These are phyloP conservation scores for Galagoides demidoff DNA, from an alignment of 2,797 vertebrate species.

Conservation along the genomic window DNA sequence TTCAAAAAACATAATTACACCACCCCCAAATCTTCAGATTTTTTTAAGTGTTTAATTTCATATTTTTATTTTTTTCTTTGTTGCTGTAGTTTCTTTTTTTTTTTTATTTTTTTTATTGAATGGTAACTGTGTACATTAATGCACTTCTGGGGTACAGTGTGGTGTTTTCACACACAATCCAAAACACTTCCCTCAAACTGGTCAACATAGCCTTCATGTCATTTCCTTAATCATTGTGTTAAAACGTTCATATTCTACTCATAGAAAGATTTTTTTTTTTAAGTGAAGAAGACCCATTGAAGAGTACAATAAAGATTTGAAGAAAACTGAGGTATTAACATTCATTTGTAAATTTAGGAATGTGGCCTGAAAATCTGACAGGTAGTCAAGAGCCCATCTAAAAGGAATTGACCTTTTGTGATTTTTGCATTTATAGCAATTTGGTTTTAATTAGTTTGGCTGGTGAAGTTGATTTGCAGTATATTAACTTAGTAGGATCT, in stretches of 20 bases:
- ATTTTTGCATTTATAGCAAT: slow-evolving; percentile 8
- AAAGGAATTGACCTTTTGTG: neutral
- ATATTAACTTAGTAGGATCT: slow-evolving; percentile 38
- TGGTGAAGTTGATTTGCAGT: slow-evolving; percentile 30
- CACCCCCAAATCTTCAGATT: neutral
- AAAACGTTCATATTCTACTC: too few relatives aligned
- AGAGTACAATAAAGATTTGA: neutral
- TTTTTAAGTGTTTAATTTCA: too few relatives aligned
- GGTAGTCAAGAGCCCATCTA: neutral
- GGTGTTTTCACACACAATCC: too few relatives aligned
- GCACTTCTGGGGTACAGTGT: too few relatives aligned
- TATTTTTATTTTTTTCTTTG: too few relatives aligned
- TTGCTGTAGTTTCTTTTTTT: too few relatives aligned
- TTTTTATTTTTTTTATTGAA: too few relatives aligned
- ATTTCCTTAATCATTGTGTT: too few relatives aligned
- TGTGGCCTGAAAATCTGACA: neutral
- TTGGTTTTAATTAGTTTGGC: slow-evolving; percentile 23
- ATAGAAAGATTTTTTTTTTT: slow-evolving; percentile 44
- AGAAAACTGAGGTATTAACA: neutral
- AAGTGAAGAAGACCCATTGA: neutral
- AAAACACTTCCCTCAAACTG: too few relatives aligned
- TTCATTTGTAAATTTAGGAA: slow-evolving; percentile 14
- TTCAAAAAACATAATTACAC: neutral
- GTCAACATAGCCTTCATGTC: too few relatives aligned
- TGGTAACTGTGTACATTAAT: too few relatives aligned